A percentile compares a stretch with the other conserved stretches of the same genome.
Evolutionary conservation across 2,888 invertebrate species (phyloP).

Genomic region (Synanthedon tipuliformis): DNA sequence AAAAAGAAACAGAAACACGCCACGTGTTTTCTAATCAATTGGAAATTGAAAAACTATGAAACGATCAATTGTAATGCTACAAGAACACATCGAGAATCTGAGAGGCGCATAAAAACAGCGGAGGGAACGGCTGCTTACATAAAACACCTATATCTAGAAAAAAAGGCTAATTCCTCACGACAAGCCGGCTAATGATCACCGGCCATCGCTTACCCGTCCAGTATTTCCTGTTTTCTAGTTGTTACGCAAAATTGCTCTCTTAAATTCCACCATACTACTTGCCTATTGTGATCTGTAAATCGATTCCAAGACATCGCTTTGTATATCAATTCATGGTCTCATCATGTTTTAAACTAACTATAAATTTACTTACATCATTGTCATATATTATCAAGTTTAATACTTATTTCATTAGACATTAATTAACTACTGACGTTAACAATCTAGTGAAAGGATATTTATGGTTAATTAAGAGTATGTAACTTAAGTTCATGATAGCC

Average conservation of each 20-base stretch:
- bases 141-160: conserved; percentile 16
- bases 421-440: too few relatives aligned
- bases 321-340: not conserved
- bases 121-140: conserved; percentile 1
- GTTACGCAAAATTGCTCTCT: conserved; percentile 47
- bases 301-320: conserved; percentile 25
- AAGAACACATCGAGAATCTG: not conserved
- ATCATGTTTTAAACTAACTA: too few relatives aligned
- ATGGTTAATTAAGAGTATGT: too few relatives aligned
- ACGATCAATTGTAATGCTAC: not conserved
- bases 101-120: not conserved
- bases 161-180: conserved; percentile 33
- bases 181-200: conserved; percentile 34
- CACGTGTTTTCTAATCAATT: too few relatives aligned
- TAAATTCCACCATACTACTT: conserved; percentile 36
- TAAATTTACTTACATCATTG: too few relatives aligned
- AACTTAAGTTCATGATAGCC: too few relatives aligned
- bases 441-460: too few relatives aligned
- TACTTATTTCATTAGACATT: too few relatives aligned
- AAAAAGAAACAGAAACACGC: too few relatives aligned
- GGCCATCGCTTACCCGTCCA: conserved; percentile 28
- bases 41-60: too few relatives aligned
- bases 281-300: conserved; percentile 44
- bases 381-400: too few relatives aligned
- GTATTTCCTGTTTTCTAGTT: conserved; percentile 55